These are phyloP conservation scores for Nematolebias whitei DNA, from an alignment of 2,113 vertebrate genomes.

Conservation along the genomic window DNA sequence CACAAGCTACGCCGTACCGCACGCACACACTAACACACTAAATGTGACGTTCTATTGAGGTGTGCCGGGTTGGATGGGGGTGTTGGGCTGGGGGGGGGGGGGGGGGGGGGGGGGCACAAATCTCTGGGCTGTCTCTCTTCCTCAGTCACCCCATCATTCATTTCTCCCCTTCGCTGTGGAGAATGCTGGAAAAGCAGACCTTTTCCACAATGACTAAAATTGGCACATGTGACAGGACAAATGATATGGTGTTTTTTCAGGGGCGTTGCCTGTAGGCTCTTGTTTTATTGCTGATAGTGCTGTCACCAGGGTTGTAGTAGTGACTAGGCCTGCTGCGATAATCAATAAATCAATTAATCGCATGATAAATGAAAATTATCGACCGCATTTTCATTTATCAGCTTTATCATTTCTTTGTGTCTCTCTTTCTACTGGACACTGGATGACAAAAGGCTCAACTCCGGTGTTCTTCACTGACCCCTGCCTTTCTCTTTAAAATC, in stretches of 20 bases:
- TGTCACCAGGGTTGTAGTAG: constrained; percentile 37
- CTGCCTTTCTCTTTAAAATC: no score
- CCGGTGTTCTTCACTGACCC: no score
- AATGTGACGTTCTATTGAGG: constrained; percentile 65
- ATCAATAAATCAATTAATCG: no score
- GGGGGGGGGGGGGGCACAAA: constrained; percentile 49
- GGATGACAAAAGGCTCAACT: no score
- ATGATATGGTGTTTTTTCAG: constrained; percentile 65
- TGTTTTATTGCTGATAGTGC: constrained; percentile 44
- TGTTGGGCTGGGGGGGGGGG: constrained; percentile 53
- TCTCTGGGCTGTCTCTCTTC: constrained; percentile 64
- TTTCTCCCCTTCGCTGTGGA: constrained; percentile 41
- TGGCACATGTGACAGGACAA: constrained; percentile 75
- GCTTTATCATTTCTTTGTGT: no score
- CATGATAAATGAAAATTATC: no score
- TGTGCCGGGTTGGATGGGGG: constrained; percentile 47
- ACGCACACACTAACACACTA: constrained; percentile 22
- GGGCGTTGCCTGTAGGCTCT: constrained; percentile 10
- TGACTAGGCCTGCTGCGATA: no score
- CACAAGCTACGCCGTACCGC: constrained; percentile 24
- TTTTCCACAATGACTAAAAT: constrained; percentile 69
- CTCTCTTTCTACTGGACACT: no score
- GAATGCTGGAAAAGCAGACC: no score
- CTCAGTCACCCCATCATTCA: constrained; percentile 73
- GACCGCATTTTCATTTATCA: no score